Percentiles rank a stretch among this genome's conserved stretches.
Evolutionary conservation across 2,113 vertebrate genomes (phyloP).

Genomic region (Emydura subglobosa): DNA sequence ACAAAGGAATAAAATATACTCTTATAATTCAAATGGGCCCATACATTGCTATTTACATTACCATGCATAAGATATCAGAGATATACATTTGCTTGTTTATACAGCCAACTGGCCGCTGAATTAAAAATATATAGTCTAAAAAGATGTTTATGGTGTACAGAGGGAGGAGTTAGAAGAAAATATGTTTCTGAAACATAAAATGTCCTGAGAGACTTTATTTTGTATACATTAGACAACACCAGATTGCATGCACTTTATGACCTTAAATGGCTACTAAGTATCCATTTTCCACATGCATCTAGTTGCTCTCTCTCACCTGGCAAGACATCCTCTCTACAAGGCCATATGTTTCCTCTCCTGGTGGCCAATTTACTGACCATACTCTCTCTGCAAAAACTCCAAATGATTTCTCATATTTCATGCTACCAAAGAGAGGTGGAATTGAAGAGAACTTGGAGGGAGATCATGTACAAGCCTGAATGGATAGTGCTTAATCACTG

Average conservation of each 20-base stretch:
- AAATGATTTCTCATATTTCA: not conserved
- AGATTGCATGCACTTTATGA: not conserved
- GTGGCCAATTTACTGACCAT: not conserved
- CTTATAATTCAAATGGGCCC: slow-evolving; percentile 62
- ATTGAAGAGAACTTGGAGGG: not conserved
- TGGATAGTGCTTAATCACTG: fast-evolving
- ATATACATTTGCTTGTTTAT: slow-evolving; percentile 38
- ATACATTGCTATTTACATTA: slow-evolving; percentile 38
- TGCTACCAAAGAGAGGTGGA: not conserved
- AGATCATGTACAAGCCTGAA: not conserved
- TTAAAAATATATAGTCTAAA: not conserved
- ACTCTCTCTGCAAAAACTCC: not conserved
- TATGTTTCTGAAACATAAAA: not conserved
- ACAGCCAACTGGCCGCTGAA: slow-evolving; percentile 67
- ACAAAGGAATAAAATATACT: slow-evolving; percentile 49
- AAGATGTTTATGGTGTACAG: not conserved
- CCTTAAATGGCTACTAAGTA: not conserved
- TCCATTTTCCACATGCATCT: not conserved
- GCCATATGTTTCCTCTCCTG: fast-evolving
- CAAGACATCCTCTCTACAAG: fast-evolving
- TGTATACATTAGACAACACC: not conserved
- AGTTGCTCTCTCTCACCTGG: not conserved
- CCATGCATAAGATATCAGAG: slow-evolving; percentile 40
- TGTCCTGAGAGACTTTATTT: not conserved
- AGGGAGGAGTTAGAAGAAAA: not conserved